Base-by-base conservation (phyloP, 1,140 invertebrate genomes). In the Acromyrmex echinatior region DNA sequence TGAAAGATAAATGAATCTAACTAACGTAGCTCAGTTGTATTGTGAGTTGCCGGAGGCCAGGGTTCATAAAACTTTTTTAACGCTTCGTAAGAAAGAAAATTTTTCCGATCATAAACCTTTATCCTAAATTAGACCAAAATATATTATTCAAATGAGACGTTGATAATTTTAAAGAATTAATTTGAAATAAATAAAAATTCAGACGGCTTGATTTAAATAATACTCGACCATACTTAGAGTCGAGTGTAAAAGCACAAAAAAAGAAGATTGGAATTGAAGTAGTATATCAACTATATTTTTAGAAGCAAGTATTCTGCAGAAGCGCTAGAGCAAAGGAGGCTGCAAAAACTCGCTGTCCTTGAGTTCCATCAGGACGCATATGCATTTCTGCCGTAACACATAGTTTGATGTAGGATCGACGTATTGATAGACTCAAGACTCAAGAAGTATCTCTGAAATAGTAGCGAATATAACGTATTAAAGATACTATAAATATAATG, bases 301-400 rank as follows among this genome's bases (percentile, higher is more conserved):
- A 60, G n/a, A 60, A 76, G n/a, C 14, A 3, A 74, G 18, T 58
- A 45, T 28, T 70, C 45, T 25, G 66, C 39, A 16, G 66, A 70
- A 49, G 66, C 39, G 39, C 21, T 70, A 70, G 66, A 31, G 45
- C 21, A 73, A 73, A 16, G 25, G 45, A 73, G 7, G 16, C 25
- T 73, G 49, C 70, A 73, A 73, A 73, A 73, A 73, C 70, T 73
- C 4, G 70, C 10, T 16, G 70, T 73, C 70, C 70, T 73, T 73
- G 70, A 51, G 9, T 76, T 39, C 28, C 14, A 58, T 76, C 18
- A 39, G 53, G 12, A 39, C 73, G 31, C 51, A 76, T 14, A 76
- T 76, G 51, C 28, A 70, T 70, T 70, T 70, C 68, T 70, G 6
- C 6, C 31, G 45, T 28, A 28, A 49, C 56, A 62, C 63, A 25